Conservation (phyloP, 2,113 vertebrate genomes). For the Ictalurus punctatus region DNA sequence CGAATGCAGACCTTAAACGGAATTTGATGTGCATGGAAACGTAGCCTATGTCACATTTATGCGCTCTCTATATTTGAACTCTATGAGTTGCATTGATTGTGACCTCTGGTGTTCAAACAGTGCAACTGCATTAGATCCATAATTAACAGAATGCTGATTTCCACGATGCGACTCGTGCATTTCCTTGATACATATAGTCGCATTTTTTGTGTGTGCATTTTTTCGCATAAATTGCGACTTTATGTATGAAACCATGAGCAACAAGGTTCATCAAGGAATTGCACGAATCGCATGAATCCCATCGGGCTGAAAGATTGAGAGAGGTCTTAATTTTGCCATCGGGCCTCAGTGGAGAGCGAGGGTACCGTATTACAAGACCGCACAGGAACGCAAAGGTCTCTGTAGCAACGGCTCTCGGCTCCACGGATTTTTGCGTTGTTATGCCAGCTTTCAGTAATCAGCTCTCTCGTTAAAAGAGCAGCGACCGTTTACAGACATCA, state of each 20-base stretch:
- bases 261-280: not conserved
- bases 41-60: not conserved
- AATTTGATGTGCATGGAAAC: no score
- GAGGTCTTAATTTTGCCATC: slow-evolving; percentile 11
- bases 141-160: not conserved
- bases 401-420: not conserved
- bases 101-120: not conserved
- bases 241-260: not conserved
- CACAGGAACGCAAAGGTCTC: slow-evolving; percentile 8
- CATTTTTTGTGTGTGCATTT: no score
- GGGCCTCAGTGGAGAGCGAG: slow-evolving; percentile 1
- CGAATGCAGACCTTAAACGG: no score
- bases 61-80: not conserved
- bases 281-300: not conserved
- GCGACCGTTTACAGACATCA: not conserved
- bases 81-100: not conserved
- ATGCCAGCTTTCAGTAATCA: slow-evolving; percentile 21
- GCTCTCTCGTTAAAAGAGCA: slow-evolving; percentile 26
- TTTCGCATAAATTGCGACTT: no score
- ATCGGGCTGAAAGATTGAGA: not conserved
- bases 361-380: not conserved
- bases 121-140: not conserved
- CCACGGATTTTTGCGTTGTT: not conserved
- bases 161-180: no score
- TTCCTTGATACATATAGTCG: not conserved